Conservation (phyloP, 2,888 invertebrate genomes). For the Trichogramma evanescens region DNA sequence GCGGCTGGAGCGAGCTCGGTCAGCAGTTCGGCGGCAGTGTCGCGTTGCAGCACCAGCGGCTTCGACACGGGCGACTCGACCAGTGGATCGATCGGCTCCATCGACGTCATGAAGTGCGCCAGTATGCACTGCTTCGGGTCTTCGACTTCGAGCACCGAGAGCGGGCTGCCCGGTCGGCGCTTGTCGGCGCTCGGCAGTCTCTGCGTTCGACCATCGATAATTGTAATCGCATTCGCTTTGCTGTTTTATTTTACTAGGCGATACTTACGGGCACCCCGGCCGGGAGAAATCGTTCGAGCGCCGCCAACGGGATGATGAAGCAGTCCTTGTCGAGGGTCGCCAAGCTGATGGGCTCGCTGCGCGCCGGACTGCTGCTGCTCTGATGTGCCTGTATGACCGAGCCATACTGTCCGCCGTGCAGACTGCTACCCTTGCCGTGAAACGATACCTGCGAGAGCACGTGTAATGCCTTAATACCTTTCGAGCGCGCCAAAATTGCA, state of each 20-base stretch:
- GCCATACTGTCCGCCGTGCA: conserved; percentile 28
- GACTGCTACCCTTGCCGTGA: conserved; percentile 35
- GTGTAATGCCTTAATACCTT: no score
- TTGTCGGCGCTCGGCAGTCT: conserved; percentile 58
- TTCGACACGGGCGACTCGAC: conserved; percentile 77
- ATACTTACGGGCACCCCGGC: conserved; percentile 73
- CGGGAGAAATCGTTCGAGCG: conserved; percentile 79
- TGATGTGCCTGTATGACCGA: conserved; percentile 33
- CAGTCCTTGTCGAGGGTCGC: conserved; percentile 82
- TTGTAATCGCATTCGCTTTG: not conserved
- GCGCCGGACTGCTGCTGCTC: conserved; percentile 42
- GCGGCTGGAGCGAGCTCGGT: conserved; percentile 61
- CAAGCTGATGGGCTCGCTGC: conserved; percentile 67
- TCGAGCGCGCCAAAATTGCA: no score
- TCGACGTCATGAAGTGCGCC: conserved; percentile 82
- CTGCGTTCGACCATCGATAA: conserved; percentile 38
- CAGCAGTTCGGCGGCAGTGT: conserved; percentile 70
- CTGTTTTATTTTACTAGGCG: not conserved
- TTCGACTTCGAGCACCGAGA: conserved; percentile 75
- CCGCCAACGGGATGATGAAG: conserved; percentile 87
- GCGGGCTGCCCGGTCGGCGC: conserved; percentile 51
- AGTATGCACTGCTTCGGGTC: conserved; percentile 84
- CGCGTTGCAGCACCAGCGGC: conserved; percentile 70
- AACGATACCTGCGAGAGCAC: conserved; percentile 41
- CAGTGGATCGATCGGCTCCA: conserved; percentile 79